phyloP scores from a whole-genome alignment of 2,113 vertebrate genomes.

The Perca fluviatilis region DNA sequence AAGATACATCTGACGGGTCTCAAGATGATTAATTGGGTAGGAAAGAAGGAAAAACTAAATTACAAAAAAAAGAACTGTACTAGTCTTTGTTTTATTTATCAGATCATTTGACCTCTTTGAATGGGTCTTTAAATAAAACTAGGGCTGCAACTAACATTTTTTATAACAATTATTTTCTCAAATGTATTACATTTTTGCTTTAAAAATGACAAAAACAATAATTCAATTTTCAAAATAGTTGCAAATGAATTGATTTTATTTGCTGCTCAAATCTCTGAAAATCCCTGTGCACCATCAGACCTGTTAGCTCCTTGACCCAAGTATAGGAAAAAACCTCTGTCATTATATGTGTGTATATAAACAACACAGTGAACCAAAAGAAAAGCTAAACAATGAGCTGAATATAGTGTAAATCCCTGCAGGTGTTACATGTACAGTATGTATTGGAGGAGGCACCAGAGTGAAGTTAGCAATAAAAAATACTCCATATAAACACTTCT shows the following conservation, averaged over 20 bases:
- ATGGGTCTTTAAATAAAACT: background rate
- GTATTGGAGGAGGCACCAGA: too few relatives aligned
- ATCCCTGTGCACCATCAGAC: background rate
- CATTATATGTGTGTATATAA: background rate
- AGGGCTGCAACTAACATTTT: background rate
- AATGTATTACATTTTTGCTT: too few relatives aligned
- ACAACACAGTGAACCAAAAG: too few relatives aligned
- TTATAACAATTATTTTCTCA: too few relatives aligned
- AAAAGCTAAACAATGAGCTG: too few relatives aligned
- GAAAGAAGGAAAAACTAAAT: background rate
- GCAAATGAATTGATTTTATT: conserved; percentile 37
- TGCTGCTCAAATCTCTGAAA: conserved; percentile 12
- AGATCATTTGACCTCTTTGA: background rate
- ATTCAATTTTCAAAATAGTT: too few relatives aligned
- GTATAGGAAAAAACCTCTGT: background rate
- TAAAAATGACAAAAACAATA: too few relatives aligned
- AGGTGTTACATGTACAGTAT: too few relatives aligned
- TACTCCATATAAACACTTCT: too few relatives aligned
- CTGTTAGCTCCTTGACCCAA: conserved; percentile 20
- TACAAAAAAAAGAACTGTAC: background rate
- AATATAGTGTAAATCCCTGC: too few relatives aligned
- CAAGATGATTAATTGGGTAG: background rate
- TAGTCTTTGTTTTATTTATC: background rate
- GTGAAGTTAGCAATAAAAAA: too few relatives aligned
- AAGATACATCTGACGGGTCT: too few relatives aligned